phyloP scores from a whole-genome alignment of 2,888 invertebrate species.

The Venustoraphidia nigricollis region DNA sequence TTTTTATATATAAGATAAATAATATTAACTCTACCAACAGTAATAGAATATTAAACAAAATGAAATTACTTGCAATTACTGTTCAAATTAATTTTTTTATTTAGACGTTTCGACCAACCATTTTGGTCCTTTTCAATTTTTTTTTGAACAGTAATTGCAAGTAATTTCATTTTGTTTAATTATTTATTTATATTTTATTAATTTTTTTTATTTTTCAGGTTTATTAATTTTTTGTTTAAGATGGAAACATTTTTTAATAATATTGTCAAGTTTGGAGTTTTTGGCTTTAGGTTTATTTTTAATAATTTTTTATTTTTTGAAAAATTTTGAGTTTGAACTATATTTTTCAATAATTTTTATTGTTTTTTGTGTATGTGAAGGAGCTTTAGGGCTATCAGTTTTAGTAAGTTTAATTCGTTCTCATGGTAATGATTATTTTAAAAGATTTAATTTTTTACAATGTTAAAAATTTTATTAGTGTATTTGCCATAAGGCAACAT shows the following conservation, averaged over 20 bases:
- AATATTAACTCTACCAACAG: too few species aligned
- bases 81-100: too few species aligned
- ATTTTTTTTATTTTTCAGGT: constrained; percentile 34
- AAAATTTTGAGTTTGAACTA: constrained; percentile 29
- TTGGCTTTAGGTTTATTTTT: constrained; percentile 40
- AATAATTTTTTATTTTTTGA: constrained; percentile 32
- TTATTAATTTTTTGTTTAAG: constrained; percentile 36
- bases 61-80: too few species aligned
- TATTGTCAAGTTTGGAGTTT: constrained; percentile 43
- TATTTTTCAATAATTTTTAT: constrained; percentile 45
- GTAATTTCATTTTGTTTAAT: too few species aligned
- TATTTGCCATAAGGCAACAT: too few species aligned
- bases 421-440: constrained; percentile 48
- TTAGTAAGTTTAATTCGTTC: constrained; percentile 40
- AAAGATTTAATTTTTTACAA: constrained; percentile 38
- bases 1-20: too few species aligned
- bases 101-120: too few species aligned
- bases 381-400: constrained; percentile 44
- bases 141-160: too few species aligned
- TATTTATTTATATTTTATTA: constrained; percentile 27
- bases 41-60: too few species aligned
- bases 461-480: constrained; percentile 42
- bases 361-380: constrained; percentile 47
- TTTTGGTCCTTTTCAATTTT: too few species aligned
- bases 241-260: constrained; percentile 40